Base-by-base conservation (phyloP, 2,113 vertebrate species). In the Datnioides undecimradiatus region DNA sequence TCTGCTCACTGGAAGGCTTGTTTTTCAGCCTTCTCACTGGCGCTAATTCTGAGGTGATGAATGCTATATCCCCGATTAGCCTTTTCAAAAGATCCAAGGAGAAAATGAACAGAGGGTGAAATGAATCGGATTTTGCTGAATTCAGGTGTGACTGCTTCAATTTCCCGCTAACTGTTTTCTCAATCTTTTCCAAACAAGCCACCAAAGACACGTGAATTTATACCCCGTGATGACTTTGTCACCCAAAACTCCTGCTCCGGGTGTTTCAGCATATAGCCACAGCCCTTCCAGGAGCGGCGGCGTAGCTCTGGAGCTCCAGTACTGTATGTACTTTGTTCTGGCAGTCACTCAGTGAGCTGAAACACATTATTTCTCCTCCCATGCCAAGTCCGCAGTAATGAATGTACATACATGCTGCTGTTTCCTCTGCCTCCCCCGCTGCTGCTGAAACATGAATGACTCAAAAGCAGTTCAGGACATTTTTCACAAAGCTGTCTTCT, bases 41-140 rank as follows among this genome's bases (percentile, higher is more conserved):
- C 62, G 45, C 82, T 95, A 93, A 95, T 95, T 92, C 93, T 93
- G 79, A 93, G 49, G 91, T 93, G 93, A 93, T 95, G 94, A 96
- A 94, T 92, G 94, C 94, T 95, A 92, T 64, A 82, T 88, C 93
- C 95, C 91, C 90, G 92, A 95, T 95, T 95, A 94, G 86, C 88
- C 84, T 80, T 92, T 92, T 86, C 85, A 92, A 75, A 92, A 74
- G 46, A 78, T 68, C 70, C 74, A 7, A 3, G 66, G 23, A 80
- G 72, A 91, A 92, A 93, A 93, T 77, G 23, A 62, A 66, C 51
- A 1, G 27, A 49, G 17, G 38, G 60, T 46, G 79, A 82, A 79
- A 71, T 64, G 21, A 75, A 79, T 82, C 41, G 2, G 45, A 52
- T 73, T 73, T 6, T 17, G 49, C 52, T 19, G 27, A 41, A 73